These are phyloP conservation scores for Gymnothorax reevesii DNA, from an alignment of 2,797 vertebrate genomes.

Conservation along the genomic window DNA sequence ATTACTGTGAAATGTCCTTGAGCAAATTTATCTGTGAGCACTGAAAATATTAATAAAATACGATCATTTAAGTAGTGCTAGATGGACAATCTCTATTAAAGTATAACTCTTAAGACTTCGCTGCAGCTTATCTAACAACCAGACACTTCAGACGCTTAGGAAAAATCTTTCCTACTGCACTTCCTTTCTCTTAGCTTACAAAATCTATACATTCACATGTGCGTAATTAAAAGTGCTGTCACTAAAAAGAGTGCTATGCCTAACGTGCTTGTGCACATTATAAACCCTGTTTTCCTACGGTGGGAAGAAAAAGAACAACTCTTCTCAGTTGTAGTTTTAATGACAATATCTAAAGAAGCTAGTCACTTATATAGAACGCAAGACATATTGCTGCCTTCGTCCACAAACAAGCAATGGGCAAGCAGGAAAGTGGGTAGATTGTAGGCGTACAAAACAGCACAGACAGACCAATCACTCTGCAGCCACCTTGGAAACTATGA, in stretches of 20 bases:
- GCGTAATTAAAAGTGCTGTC: not conserved
- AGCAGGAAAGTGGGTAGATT: not conserved
- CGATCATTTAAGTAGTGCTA: not conserved
- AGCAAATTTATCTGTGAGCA: slow-evolving; percentile 5
- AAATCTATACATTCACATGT: not conserved
- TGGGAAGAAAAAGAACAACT: not conserved
- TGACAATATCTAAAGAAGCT: not conserved
- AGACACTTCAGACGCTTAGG: not conserved
- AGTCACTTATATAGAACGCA: not conserved
- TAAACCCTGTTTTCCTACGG: slow-evolving; percentile 3
- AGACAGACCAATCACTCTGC: not conserved
- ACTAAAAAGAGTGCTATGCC: not conserved
- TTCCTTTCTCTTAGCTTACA: not conserved
- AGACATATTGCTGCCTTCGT: not conserved
- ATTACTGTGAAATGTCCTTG: not conserved
- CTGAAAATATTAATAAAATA: not conserved
- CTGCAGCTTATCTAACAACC: not conserved
- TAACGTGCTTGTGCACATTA: not conserved
- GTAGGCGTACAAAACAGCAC: not conserved
- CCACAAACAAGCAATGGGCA: not conserved
- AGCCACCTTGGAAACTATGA: not conserved
- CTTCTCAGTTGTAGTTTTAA: not conserved
- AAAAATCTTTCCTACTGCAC: not conserved
- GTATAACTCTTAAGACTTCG: not conserved
- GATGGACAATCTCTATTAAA: not conserved